phyloP scores from a whole-genome alignment of 2,888 invertebrate species.

The Griposia aprilina region DNA sequence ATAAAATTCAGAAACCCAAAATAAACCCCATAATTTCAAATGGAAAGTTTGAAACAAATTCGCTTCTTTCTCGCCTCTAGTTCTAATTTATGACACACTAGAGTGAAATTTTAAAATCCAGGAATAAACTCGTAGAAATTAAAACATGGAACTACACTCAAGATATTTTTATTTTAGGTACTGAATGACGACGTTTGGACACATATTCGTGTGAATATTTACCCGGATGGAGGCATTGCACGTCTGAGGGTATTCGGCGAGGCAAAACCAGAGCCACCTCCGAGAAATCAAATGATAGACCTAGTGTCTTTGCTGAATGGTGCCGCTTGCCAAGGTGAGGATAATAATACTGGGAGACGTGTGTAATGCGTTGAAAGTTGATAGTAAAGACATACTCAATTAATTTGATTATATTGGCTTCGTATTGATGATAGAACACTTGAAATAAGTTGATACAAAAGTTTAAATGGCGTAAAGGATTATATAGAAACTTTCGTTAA shows the following conservation, averaged over 20 bases:
- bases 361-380: conserved; percentile 6
- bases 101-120: conserved; percentile 47
- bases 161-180: conserved; percentile 73
- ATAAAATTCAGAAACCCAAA: conserved; percentile 6
- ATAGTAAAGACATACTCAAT: not conserved
- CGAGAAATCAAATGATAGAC: conserved; percentile 85
- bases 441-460: not conserved
- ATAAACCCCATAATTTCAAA: conserved; percentile 41
- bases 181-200: conserved; percentile 89
- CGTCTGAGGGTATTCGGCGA: conserved; percentile 91
- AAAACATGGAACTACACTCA: conserved; percentile 44
- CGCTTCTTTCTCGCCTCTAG: conserved; percentile 26
- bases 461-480: too few relatives aligned
- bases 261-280: conserved; percentile 82
- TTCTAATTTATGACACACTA: conserved; percentile 42
- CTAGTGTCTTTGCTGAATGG: conserved; percentile 89
- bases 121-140: conserved; percentile 28
- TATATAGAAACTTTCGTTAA: not conserved
- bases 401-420: not conserved
- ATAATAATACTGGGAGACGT: conserved; percentile 8
- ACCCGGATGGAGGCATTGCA: conserved; percentile 92
- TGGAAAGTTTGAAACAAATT: conserved; percentile 54
- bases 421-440: not conserved
- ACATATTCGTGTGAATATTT: conserved; percentile 91
- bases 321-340: conserved; percentile 87